These are phyloP conservation scores for Gephyroberyx darwinii DNA, from an alignment of 2,797 vertebrate species.

Conservation along the genomic window DNA sequence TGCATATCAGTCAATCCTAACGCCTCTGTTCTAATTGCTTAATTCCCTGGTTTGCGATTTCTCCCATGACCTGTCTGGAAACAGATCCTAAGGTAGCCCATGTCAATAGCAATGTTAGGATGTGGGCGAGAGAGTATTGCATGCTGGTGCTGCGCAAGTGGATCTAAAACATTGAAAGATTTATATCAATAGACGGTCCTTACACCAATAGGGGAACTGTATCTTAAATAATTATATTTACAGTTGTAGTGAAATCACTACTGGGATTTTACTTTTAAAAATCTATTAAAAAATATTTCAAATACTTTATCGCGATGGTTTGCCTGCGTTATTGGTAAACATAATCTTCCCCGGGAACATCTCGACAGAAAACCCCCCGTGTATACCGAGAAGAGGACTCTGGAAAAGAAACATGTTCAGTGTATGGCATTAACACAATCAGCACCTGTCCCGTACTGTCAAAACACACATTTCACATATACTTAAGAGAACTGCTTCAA, in stretches of 20 bases:
- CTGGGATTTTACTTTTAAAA: not conserved
- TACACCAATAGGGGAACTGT: slow-evolving; percentile 2
- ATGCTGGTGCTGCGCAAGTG: slow-evolving; percentile 35
- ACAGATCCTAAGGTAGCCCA: slow-evolving; percentile 45
- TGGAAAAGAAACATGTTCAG: not conserved
- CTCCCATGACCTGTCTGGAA: slow-evolving; percentile 49
- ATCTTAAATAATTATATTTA: not conserved
- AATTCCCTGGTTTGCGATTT: slow-evolving; percentile 67
- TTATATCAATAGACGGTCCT: slow-evolving; percentile 27
- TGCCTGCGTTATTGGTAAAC: too few species aligned
- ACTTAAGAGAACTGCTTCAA: too few species aligned
- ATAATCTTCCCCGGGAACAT: too few species aligned
- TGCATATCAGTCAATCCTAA: slow-evolving; percentile 70
- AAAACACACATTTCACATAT: too few species aligned
- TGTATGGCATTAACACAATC: not conserved
- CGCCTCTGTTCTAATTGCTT: slow-evolving; percentile 67
- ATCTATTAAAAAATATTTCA: too few species aligned
- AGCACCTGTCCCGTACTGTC: not conserved
- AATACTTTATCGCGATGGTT: too few species aligned
- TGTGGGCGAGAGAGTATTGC: slow-evolving; percentile 37
- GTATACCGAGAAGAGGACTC: not conserved
- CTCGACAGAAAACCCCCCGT: too few species aligned
- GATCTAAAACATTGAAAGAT: slow-evolving; percentile 39
- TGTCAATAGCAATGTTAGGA: slow-evolving; percentile 47
- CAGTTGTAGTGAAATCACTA: not conserved